Base-by-base conservation (phyloP, 2,113 vertebrate species). In the Hucho hucho region DNA sequence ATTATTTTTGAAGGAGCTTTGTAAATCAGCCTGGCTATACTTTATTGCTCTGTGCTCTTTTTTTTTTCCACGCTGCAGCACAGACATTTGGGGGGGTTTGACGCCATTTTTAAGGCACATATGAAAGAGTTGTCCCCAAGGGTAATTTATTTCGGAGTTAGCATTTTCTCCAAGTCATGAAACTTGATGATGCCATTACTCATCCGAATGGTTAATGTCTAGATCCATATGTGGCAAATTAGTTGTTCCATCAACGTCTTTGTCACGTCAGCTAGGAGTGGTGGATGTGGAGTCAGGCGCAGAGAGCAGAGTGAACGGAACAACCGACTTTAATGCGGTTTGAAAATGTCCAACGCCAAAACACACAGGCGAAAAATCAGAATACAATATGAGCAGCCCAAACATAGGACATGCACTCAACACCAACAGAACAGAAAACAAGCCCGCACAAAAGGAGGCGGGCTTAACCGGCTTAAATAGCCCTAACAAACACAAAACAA, bases 21-120 rank as follows among this genome's bases (percentile, higher is more conserved):
- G 70, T 87, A 83, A 82, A 84, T 89, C 89, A 84, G 25, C 16
- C 64, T 78, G 26, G 47, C 16, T 32, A 7, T 72, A 74, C 84
- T 90, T 89, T 85, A 90, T 83, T 53, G 61, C 67, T 28, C 70
- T 53, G 6, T 22, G 49, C 73, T 58, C 68, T 79, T 9, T 47
- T 77, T 75, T 77, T 75, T 79, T 68, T 73, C 69, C 77, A 28
- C 83, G 80, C 88, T 84, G 81, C 58, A 64, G 80, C 24, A 20
- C 83, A 88, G 64, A 65, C 64, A 29, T 26, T 28, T 65, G 63
- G 61, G 24, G 1, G 37, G 37, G 0, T 0, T 20, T 56, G 53
- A 16, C 20, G 20, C 53, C 53, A 56, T 56, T 56, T 56, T 43
- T 43, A 43, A 12, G 37, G 37, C 37, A 43, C 37, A 43, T 43